Evolutionary conservation across 2,888 invertebrate species (phyloP).

Genomic region (Cylloceria caligata): DNA sequence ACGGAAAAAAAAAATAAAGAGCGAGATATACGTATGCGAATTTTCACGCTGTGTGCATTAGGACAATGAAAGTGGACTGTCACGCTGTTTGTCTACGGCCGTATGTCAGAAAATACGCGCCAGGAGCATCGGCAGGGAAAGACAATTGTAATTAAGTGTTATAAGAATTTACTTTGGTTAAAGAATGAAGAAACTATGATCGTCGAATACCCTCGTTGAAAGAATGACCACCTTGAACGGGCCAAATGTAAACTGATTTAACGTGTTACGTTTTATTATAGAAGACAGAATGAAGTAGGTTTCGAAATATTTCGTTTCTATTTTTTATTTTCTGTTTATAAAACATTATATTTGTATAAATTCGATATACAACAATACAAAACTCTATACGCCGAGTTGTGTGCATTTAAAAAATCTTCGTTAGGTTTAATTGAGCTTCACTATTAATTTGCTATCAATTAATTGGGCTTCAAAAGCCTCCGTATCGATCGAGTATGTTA

Average conservation of each 20-base stretch:
- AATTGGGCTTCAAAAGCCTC: constrained; percentile 62
- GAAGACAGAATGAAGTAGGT: neutral
- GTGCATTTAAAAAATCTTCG: neutral
- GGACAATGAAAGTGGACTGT: constrained; percentile 65
- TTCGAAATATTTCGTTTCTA: neutral
- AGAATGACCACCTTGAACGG: neutral
- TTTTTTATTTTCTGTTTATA: neutral
- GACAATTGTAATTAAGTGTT: constrained; percentile 52
- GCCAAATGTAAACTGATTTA: neutral
- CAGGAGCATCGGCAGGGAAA: constrained; percentile 14
- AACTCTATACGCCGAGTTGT: too few species aligned
- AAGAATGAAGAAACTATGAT: constrained; percentile 42
- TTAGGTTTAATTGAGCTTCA: neutral
- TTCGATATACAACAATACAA: constrained; percentile 24
- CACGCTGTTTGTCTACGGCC: constrained; percentile 51
- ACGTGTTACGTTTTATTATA: neutral
- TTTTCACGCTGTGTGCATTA: constrained; percentile 64
- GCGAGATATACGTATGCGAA: constrained; percentile 41
- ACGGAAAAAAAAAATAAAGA: constrained; percentile 25
- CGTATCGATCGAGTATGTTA: constrained; percentile 73
- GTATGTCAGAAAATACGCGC: neutral
- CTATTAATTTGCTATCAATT: too few species aligned
- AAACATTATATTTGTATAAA: neutral
- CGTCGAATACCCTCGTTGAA: neutral
- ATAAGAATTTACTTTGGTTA: constrained; percentile 35